Evolutionary conservation across 2,888 invertebrate species (phyloP), one percentile per base, ranked within the genome.

Genomic region (Schizaphis graminum): DNA sequence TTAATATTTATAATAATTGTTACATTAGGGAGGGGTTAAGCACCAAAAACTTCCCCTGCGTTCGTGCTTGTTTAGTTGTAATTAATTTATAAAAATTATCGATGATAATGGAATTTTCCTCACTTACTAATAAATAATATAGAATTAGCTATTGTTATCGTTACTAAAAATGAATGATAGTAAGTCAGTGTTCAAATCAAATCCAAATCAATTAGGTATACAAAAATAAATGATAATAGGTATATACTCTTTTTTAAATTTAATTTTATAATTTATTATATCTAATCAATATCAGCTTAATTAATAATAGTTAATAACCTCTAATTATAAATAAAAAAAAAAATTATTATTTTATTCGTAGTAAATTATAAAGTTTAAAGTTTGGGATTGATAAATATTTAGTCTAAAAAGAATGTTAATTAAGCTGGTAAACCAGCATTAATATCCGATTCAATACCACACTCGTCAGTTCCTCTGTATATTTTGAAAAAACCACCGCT

Each of bases 401-500:
- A 0, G 57, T 86, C 35, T 56, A 1, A 44, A 85, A 47, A 47
- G 0, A 56, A 16, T 28, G 35, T 3, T 53, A 44, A 47, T 88
- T 57, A 88, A 53, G 95, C 95, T 49, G 98, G 98, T 95, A 97
- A 96, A 77, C 98, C 98, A 93, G 98, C 97, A 21, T 97, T 96
- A 93, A 98, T 97, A 57, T 97, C 96, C 95, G 97, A 96, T 96
- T 98, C 98, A 95, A 98, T 98, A 26, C 97, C 97, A 95, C 98
- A 98, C 95, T 98, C 97, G 95, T 98, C 97, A 94, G 96, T 96
- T 8, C 99, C 99, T 94, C 98, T 97, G 44, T 98, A 96, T 95
- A 99, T 98, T 96, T 98, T 98, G 96, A 99, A 98, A 96, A 97
- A 98, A 10, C 98, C 98, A 95, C 97, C 97, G 96, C 98, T 97